A percentile compares a stretch with the other conserved stretches of the same genome.
Conservation (phyloP, 2,113 vertebrate species). For the Picathartes gymnocephalus region DNA sequence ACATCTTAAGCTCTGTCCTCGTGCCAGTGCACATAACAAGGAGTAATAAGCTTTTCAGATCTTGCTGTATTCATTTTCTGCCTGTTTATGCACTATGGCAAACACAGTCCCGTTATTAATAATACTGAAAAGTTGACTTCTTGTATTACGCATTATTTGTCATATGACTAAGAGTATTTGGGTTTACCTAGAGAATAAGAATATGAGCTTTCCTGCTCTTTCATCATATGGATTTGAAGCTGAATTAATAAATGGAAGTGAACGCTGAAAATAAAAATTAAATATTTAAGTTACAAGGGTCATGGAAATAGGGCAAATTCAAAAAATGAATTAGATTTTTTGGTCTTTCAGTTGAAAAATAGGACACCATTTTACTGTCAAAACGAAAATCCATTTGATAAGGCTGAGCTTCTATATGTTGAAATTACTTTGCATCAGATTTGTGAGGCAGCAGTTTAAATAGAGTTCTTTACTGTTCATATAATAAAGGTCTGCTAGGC, state of each 20-base stretch:
- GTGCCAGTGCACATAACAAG: conserved; percentile 12
- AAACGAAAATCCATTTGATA: background rate
- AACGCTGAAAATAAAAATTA: background rate
- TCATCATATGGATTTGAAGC: background rate
- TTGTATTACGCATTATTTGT: conserved; percentile 13
- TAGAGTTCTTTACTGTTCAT: background rate
- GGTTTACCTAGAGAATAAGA: background rate
- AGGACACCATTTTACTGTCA: background rate
- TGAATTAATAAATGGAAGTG: background rate
- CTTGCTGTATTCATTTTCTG: background rate
- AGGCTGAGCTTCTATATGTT: background rate
- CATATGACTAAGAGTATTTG: background rate
- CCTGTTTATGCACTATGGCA: background rate
- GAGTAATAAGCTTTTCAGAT: conserved; percentile 30
- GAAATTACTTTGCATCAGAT: background rate
- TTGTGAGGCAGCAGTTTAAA: background rate
- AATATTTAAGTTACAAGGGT: background rate
- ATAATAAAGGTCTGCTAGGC: background rate
- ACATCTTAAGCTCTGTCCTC: conserved; percentile 7
- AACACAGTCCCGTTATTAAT: background rate
- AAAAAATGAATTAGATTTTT: background rate
- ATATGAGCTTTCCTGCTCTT: background rate
- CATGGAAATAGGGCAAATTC: background rate
- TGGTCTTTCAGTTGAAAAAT: background rate
- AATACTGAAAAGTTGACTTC: background rate